phyloP scores from a whole-genome alignment of 2,797 vertebrate species.

The Lagocephalus sceleratus region DNA sequence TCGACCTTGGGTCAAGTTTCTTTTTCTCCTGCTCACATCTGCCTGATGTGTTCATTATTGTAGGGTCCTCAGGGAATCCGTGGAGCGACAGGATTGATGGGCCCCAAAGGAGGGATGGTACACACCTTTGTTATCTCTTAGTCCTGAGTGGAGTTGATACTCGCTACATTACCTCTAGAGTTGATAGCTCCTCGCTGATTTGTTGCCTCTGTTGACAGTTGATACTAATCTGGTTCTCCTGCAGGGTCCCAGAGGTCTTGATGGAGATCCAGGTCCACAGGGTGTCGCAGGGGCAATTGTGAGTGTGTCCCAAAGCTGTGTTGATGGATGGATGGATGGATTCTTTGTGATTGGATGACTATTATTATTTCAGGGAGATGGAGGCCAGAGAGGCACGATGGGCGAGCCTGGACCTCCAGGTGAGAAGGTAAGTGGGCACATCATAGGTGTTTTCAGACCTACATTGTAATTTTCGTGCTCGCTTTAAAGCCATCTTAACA shows the following conservation, averaged over 20 bases:
- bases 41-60: conserved; percentile 38
- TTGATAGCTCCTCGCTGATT: background rate
- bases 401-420: conserved; percentile 90
- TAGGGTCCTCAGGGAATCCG: conserved; percentile 89
- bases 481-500: background rate
- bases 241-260: conserved; percentile 87
- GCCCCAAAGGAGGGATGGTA: conserved; percentile 88
- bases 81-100: conserved; percentile 88
- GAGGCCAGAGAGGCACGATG: conserved; percentile 85
- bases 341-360: too few relatives aligned
- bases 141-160: background rate
- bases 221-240: conserved; percentile 17
- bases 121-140: conserved; percentile 38
- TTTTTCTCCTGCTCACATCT: conserved; percentile 20
- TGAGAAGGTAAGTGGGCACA: conserved; percentile 76
- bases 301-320: conserved; percentile 60
- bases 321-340: too few relatives aligned
- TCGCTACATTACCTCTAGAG: background rate
- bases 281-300: conserved; percentile 88
- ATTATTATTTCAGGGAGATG: conserved; percentile 82
- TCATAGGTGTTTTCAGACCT: background rate
- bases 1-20: conserved; percentile 3
- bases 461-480: background rate
- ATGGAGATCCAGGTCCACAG: conserved; percentile 88
- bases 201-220: conserved; percentile 1